phyloP scores from a whole-genome alignment of 2,797 vertebrate species.

The Synaphobranchus kaupii region DNA sequence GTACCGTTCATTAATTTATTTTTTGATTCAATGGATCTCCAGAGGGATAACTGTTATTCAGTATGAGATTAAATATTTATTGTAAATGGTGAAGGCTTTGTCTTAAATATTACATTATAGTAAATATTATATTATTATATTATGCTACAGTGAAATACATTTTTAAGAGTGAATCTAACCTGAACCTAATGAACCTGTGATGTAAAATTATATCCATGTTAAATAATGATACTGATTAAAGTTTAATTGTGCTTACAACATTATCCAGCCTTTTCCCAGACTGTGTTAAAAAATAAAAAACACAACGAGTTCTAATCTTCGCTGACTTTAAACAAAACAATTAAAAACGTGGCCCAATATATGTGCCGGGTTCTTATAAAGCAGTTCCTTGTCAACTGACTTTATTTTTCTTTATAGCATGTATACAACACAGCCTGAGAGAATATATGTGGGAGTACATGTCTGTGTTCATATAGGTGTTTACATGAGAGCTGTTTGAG shows the following conservation, averaged over 20 bases:
- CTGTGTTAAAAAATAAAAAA: neutral
- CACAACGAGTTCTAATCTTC: neutral
- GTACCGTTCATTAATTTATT: neutral
- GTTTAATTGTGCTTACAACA: neutral
- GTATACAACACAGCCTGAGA: neutral
- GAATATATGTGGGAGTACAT: neutral
- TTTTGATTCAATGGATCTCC: conserved; percentile 15
- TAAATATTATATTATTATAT: neutral
- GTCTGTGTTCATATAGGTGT: neutral
- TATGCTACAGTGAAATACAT: neutral
- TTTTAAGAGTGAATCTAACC: neutral
- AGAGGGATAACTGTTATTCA: neutral
- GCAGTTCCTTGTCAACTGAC: neutral
- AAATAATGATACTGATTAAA: neutral
- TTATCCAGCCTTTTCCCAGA: neutral
- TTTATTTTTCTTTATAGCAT: neutral
- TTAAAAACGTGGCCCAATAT: neutral
- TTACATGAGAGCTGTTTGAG: neutral
- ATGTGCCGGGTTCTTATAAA: neutral
- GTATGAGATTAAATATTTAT: neutral
- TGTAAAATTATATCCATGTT: neutral
- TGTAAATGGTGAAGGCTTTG: neutral
- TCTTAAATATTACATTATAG: neutral
- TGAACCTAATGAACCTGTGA: neutral
- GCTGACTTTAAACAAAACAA: neutral